A percentile compares a stretch with the other conserved stretches of the same genome.
Conservation (phyloP, 1,140 invertebrate species). For the Ostrea edulis region DNA sequence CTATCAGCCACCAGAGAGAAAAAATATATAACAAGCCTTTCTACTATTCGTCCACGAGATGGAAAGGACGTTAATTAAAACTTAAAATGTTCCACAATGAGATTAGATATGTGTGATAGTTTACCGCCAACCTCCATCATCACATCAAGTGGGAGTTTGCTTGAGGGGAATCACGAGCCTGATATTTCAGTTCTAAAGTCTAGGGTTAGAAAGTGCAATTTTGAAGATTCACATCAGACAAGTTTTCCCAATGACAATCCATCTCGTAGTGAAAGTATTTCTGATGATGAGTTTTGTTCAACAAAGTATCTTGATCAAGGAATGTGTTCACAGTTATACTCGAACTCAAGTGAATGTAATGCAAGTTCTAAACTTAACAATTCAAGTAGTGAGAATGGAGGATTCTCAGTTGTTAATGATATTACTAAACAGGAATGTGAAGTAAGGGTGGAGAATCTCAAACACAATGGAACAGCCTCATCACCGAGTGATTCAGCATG, state of each 20-base stretch:
- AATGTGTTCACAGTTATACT: constrained; percentile 22
- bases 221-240: constrained; percentile 15
- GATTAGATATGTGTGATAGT: constrained; percentile 52
- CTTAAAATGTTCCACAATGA: constrained; percentile 38
- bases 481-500: not conserved
- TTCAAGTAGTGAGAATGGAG: constrained; percentile 7
- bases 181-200: constrained; percentile 27
- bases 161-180: not conserved
- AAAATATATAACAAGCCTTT: constrained; percentile 7
- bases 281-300: constrained; percentile 8
- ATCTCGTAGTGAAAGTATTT: not conserved
- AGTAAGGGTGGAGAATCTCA: constrained; percentile 5
- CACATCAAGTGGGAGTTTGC: constrained; percentile 17
- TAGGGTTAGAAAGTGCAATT: constrained; percentile 14
- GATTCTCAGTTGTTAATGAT: not conserved
- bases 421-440: constrained; percentile 32
- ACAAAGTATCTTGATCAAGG: not conserved
- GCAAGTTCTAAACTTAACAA: not conserved
- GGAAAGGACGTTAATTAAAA: constrained; percentile 19
- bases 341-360: not conserved
- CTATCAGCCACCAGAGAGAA: not conserved
- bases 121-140: constrained; percentile 24
- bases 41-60: not conserved
- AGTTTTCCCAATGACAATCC: constrained; percentile 11
- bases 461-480: not conserved